phyloP scores from a whole-genome alignment of 2,888 invertebrate genomes.

The Hirtodrosophila confusa region DNA sequence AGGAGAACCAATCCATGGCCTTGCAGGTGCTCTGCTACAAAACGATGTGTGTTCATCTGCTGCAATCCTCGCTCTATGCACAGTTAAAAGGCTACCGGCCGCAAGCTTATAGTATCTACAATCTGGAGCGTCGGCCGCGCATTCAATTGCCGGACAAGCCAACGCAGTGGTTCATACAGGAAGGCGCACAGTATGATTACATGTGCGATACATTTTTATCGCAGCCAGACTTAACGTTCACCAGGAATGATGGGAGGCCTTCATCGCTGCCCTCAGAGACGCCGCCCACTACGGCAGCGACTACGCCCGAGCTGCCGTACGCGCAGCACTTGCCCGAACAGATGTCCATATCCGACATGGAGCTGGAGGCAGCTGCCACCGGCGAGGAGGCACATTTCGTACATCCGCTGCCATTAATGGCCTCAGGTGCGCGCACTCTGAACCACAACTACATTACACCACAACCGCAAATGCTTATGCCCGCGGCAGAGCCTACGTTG shows the following conservation, averaged over 20 bases:
- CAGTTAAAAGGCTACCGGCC: conserved; percentile 70
- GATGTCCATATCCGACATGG: conserved; percentile 66
- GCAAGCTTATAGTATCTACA: conserved; percentile 33
- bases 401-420: conserved; percentile 55
- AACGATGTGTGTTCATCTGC: conserved; percentile 93
- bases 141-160: conserved; percentile 63
- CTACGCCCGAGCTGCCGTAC: conserved; percentile 62
- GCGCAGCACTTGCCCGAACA: conserved; percentile 84
- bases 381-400: conserved; percentile 47
- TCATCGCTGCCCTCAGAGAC: conserved; percentile 84
- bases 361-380: conserved; percentile 61
- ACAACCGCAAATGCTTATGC: conserved; percentile 36
- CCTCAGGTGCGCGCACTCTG: conserved; percentile 50
- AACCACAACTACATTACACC: conserved; percentile 21
- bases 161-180: conserved; percentile 88
- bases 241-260: conserved; percentile 85
- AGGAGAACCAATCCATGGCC: conserved; percentile 92
- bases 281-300: conserved; percentile 67
- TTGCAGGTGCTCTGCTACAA: conserved; percentile 94
- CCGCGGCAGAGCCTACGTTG: not conserved
- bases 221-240: conserved; percentile 84
- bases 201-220: conserved; percentile 89
- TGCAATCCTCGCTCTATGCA: conserved; percentile 88
- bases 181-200: conserved; percentile 91
- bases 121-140: conserved; percentile 80